phyloP scores from a whole-genome alignment of 2,113 vertebrate genomes.

The Orthochromis malagaraziensis region DNA sequence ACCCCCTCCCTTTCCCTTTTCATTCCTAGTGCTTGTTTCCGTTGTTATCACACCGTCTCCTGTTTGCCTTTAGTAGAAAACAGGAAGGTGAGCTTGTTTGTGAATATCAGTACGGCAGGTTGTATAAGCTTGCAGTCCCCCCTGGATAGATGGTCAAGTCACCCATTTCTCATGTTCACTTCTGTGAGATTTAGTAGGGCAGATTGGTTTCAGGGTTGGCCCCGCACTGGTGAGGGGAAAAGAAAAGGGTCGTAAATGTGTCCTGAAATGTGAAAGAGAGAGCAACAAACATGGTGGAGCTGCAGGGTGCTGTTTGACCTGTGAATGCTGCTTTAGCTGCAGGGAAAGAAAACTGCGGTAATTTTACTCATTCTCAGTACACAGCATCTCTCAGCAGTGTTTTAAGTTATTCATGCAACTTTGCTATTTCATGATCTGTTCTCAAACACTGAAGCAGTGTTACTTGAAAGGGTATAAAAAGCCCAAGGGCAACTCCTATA shows the following conservation, averaged over 20 bases:
- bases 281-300: background rate
- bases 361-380: background rate
- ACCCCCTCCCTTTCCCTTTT: background rate
- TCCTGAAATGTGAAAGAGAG: background rate
- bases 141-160: background rate
- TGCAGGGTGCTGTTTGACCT: background rate
- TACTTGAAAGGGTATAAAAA: background rate
- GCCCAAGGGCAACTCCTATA: background rate
- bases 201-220: constrained; percentile 21
- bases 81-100: constrained; percentile 5
- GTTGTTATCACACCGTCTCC: background rate
- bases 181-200: background rate
- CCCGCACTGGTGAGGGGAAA: background rate
- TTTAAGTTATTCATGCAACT: background rate
- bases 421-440: background rate
- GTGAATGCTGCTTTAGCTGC: background rate
- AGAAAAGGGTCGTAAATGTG: background rate
- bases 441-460: background rate
- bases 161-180: constrained; percentile 13
- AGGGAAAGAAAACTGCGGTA: background rate
- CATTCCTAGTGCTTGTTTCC: background rate
- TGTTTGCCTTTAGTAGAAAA: background rate
- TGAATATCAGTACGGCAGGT: constrained; percentile 5
- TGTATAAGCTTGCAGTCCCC: background rate
- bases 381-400: background rate